Conservation (phyloP, 2,797 vertebrate genomes). For the Carapus acus region DNA sequence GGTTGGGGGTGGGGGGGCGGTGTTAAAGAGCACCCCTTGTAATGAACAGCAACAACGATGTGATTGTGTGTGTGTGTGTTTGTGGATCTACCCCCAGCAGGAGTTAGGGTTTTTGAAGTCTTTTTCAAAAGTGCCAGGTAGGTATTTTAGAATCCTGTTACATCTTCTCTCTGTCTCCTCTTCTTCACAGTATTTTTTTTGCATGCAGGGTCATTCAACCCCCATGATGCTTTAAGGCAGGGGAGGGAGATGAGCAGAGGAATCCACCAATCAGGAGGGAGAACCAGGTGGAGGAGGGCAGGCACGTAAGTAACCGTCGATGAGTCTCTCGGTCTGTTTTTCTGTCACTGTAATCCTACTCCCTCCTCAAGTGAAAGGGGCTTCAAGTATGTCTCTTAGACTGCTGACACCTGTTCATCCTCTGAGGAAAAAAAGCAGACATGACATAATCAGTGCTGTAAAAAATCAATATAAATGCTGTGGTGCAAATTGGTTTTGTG, state of each 20-base stretch:
- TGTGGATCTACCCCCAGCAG: constrained; percentile 66
- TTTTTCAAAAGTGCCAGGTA: constrained; percentile 87
- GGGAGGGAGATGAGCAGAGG: constrained; percentile 80
- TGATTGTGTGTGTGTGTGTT: constrained; percentile 25
- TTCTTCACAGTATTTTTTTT: constrained; percentile 95
- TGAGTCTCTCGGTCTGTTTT: constrained; percentile 62
- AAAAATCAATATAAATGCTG: too few relatives aligned
- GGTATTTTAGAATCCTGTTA: constrained; percentile 66
- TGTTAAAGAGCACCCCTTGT: constrained; percentile 61
- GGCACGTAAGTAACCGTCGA: constrained; percentile 73
- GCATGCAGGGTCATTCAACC: constrained; percentile 86
- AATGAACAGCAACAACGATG: constrained; percentile 67
- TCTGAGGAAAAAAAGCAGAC: constrained; percentile 71
- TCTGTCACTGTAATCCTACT: constrained; percentile 76
- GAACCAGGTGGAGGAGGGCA: constrained; percentile 62
- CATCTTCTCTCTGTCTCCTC: constrained; percentile 64
- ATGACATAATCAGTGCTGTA: constrained; percentile 12
- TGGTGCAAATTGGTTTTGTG: too few relatives aligned
- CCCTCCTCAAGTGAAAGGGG: constrained; percentile 52
- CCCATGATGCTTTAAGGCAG: constrained; percentile 98
- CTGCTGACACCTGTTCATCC: constrained; percentile 96
- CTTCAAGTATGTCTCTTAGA: constrained; percentile 72
- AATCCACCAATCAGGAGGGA: constrained; percentile 77
- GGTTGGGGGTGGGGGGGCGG: constrained; percentile 53
- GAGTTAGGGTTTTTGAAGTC: constrained; percentile 59